These are phyloP conservation scores for Etheostoma spectabile DNA, from an alignment of 2,113 vertebrate species.

Conservation along the genomic window DNA sequence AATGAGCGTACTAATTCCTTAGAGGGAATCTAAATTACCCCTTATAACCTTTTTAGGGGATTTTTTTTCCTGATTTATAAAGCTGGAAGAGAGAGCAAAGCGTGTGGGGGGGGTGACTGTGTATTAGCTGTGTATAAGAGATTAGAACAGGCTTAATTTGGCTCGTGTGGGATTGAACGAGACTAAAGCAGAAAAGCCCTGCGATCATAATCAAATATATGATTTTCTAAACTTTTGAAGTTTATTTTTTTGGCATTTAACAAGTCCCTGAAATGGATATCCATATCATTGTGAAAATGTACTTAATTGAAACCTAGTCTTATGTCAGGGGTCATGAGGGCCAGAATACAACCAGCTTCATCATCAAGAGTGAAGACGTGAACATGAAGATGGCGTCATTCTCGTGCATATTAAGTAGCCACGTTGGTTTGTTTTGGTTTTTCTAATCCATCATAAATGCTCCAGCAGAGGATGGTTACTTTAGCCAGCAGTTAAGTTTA, in stretches of 20 bases:
- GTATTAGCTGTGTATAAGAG: slow-evolving; percentile 3
- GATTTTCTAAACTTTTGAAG: neutral
- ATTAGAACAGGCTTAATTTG: slow-evolving; percentile 9
- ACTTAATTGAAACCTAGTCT: too few relatives aligned
- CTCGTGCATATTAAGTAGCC: too few relatives aligned
- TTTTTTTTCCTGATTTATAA: slow-evolving; percentile 12
- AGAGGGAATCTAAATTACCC: neutral
- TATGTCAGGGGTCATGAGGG: too few relatives aligned
- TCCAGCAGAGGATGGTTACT: too few relatives aligned
- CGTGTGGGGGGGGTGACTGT: neutral
- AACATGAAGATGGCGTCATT: too few relatives aligned
- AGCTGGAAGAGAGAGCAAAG: slow-evolving; percentile 22
- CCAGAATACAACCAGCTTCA: too few relatives aligned
- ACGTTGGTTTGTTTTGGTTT: too few relatives aligned
- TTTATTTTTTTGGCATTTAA: slow-evolving; percentile 8
- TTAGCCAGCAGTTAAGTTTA: too few relatives aligned
- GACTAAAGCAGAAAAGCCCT: neutral
- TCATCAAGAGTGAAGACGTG: too few relatives aligned
- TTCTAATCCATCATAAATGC: too few relatives aligned
- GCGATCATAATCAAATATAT: slow-evolving; percentile 2
- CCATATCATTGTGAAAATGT: too few relatives aligned
- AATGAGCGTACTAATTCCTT: neutral
- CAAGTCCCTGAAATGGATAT: too few relatives aligned
- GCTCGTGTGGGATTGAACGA: slow-evolving; percentile 10
- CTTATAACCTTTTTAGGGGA: neutral